phyloP scores from a whole-genome alignment of 1,140 invertebrate species.

The Campoletis sonorensis region DNA sequence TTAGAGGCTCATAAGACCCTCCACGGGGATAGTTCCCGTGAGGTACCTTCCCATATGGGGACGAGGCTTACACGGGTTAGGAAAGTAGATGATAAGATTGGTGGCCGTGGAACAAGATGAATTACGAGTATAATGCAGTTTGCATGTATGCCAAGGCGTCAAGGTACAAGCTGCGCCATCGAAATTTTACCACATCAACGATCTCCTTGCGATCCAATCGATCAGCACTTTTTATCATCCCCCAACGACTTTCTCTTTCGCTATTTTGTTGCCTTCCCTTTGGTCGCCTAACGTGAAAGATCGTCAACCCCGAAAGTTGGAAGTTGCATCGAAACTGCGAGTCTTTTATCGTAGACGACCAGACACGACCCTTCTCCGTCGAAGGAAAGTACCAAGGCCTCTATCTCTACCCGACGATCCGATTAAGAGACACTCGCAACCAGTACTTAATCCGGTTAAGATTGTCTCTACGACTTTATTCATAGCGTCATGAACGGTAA shows the following conservation, averaged over 20 bases:
- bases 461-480: constrained; percentile 34
- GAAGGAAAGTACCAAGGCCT: background rate
- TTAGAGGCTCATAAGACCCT: background rate
- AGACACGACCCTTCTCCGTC: background rate
- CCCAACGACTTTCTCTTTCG: background rate
- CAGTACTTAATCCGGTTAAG: constrained; percentile 24
- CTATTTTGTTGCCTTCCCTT: background rate
- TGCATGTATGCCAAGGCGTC: constrained; percentile 4
- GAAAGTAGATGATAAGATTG: background rate
- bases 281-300: background rate
- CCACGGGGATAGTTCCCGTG: background rate
- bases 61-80: background rate
- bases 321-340: background rate
- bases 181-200: background rate
- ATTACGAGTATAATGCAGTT: constrained; percentile 12
- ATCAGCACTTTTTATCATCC: background rate
- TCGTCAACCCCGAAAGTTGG: constrained; percentile 1
- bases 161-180: background rate
- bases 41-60: background rate
- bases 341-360: background rate
- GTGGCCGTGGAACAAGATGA: background rate
- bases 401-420: constrained; percentile 23
- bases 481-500: constrained; percentile 28
- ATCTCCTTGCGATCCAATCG: background rate
- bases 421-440: constrained; percentile 16